phyloP scores from a whole-genome alignment of 1,140 invertebrate species.

The Eueides isabella region DNA sequence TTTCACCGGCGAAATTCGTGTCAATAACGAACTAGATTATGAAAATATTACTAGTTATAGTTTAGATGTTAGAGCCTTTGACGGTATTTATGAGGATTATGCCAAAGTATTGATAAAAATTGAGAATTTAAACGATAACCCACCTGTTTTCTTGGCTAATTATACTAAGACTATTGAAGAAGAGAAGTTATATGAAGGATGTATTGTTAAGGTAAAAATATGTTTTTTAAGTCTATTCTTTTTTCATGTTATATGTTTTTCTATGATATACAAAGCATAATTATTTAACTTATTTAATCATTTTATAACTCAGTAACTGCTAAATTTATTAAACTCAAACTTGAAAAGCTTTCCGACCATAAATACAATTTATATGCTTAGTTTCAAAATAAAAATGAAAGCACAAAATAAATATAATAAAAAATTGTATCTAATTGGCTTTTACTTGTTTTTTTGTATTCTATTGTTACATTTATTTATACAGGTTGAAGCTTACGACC shows the following conservation, averaged over 20 bases:
- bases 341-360: neutral
- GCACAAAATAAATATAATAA: no score
- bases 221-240: no score
- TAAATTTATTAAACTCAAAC: neutral
- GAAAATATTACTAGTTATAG: slow-evolving; percentile 91
- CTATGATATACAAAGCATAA: no score
- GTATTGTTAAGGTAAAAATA: slow-evolving; percentile 83
- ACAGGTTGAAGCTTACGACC: slow-evolving; percentile 90
- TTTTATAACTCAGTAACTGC: neutral
- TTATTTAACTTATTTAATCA: no score
- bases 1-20: slow-evolving; percentile 90
- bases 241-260: no score
- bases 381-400: neutral
- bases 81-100: slow-evolving; percentile 89
- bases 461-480: neutral
- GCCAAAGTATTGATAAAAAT: slow-evolving; percentile 90
- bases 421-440: no score
- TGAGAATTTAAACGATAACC: slow-evolving; percentile 92
- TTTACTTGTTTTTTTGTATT: no score
- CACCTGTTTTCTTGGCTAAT: slow-evolving; percentile 88
- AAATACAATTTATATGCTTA: neutral
- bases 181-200: slow-evolving; percentile 84
- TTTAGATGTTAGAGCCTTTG: slow-evolving; percentile 89
- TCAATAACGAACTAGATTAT: slow-evolving; percentile 90
- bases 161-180: slow-evolving; percentile 88